These are phyloP conservation scores for Drosophila tristis DNA, from an alignment of 1,140 invertebrate genomes.

Conservation along the genomic window DNA sequence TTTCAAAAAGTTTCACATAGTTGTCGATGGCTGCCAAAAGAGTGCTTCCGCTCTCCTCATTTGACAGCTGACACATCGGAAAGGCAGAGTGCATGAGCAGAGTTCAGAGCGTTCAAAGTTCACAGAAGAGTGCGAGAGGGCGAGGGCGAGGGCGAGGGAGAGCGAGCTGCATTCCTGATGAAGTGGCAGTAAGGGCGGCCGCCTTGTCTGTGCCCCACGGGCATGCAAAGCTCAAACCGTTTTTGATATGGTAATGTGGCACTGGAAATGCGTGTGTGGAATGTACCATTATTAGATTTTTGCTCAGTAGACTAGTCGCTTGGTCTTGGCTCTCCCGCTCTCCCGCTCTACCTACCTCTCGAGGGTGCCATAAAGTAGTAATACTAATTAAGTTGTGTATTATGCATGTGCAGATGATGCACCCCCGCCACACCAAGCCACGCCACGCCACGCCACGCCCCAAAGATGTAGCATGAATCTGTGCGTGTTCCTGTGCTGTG, in stretches of 20 bases:
- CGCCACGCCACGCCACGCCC: not conserved
- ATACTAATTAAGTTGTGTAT: conserved; percentile 82
- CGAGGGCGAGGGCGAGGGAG: not conserved
- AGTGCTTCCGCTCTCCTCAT: conserved; percentile 10
- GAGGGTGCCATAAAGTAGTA: conserved; percentile 79
- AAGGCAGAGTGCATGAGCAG: conserved; percentile 19
- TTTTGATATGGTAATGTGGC: conserved; percentile 81
- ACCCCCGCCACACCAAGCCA: not conserved
- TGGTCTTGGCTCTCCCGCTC: not conserved
- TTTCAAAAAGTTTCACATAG: conserved; percentile 78
- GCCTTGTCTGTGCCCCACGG: conserved; percentile 51
- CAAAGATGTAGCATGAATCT: conserved; percentile 1
- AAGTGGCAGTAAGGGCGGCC: not conserved
- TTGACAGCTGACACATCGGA: conserved; percentile 35
- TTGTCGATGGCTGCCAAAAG: conserved; percentile 57
- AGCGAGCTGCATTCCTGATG: conserved; percentile 27
- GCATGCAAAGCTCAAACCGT: conserved; percentile 35
- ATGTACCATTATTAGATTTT: conserved; percentile 78
- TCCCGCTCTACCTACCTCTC: not conserved
- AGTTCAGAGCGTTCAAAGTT: conserved; percentile 66
- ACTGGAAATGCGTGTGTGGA: conserved; percentile 76
- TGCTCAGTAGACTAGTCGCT: conserved; percentile 16
- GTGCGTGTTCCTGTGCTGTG: not conserved
- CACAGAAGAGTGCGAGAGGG: conserved; percentile 44
- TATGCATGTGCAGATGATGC: conserved; percentile 63